Evolutionary conservation across 2,888 invertebrate genomes (phyloP).

Genomic region (Callosobruchus maculatus): DNA sequence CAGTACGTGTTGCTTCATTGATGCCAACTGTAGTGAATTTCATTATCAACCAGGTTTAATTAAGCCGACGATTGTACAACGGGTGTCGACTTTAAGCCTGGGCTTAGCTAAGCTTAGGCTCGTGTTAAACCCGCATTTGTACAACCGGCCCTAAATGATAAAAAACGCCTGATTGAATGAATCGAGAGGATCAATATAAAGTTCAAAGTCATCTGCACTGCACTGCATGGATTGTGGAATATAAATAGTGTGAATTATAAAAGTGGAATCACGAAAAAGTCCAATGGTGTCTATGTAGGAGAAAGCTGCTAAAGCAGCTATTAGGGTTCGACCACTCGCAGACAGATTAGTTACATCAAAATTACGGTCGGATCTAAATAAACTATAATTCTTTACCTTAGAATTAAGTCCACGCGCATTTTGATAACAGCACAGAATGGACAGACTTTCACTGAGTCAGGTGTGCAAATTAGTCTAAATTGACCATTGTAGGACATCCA

Average conservation of each 20-base stretch:
- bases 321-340: background rate
- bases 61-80: too few relatives aligned
- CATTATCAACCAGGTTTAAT: too few relatives aligned
- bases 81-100: too few relatives aligned
- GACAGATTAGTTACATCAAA: background rate
- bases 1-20: too few relatives aligned
- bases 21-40: too few relatives aligned
- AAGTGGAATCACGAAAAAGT: background rate
- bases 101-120: too few relatives aligned
- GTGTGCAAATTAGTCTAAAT: background rate
- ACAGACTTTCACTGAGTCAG: background rate
- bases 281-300: background rate
- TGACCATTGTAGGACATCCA: background rate
- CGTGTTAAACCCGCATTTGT: too few relatives aligned
- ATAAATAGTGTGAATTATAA: background rate
- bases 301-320: background rate
- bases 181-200: background rate
- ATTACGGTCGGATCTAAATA: background rate
- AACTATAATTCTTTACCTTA: background rate
- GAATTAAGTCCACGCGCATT: slow-evolving; percentile 3
- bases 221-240: background rate
- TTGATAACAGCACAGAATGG: background rate
- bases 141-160: too few relatives aligned
- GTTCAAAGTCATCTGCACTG: background rate
- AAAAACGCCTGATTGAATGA: background rate